Base-by-base conservation (phyloP, 2,888 invertebrate genomes). In the Oxycera nigricornis region DNA sequence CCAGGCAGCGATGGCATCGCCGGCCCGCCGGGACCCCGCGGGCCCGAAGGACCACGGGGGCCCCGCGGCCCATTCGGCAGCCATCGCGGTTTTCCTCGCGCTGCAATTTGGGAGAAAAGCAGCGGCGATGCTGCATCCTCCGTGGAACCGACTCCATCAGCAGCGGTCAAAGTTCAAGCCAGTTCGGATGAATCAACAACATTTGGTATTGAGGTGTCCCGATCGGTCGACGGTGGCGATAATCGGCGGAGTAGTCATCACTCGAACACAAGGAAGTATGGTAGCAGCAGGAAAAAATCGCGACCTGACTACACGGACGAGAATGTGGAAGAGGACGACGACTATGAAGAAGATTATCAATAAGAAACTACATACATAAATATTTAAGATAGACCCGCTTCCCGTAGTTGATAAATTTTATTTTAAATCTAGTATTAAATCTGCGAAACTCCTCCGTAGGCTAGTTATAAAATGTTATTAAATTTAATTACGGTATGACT, bases 1-100 rank as follows among this genome's bases (percentile, higher is more conserved):
- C 86, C 88, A 0, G 93, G 93, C 26, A 87, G 87, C 0, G 87
- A 91, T 73, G 93, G 93, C 2, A 90, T 90, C 0, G 91, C 0
- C 39, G 72, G 72, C 57, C 41, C 41, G 41, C 72, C 52, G 3
- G 57, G 72, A 55, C 52, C 55, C n/a, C 11, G 14, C 30, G 65
- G 65, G 1, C 41, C 65, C 2, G 65, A 65, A 65, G 65, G 65
- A 65, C 65, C 65, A 20, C 65, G 65, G 1, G 65, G 65, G 1
- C 39, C 39, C 22, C 65, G 65, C 7, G 65, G 65, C 20, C 22
- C 39, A 11, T 7, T 11, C 11, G 26, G 26, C 2, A 9, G 30
- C n/a, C n/a, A n/a, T n/a, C 65, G 65, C 2, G 39, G 39, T 11
- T 65, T 14, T 4, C 41, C 65, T 4, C 65, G 65, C 1, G 30